Base-by-base conservation (phyloP, 30 jellyfish, hydroid and myxozoan species). In the Aurelia sp. region DNA sequence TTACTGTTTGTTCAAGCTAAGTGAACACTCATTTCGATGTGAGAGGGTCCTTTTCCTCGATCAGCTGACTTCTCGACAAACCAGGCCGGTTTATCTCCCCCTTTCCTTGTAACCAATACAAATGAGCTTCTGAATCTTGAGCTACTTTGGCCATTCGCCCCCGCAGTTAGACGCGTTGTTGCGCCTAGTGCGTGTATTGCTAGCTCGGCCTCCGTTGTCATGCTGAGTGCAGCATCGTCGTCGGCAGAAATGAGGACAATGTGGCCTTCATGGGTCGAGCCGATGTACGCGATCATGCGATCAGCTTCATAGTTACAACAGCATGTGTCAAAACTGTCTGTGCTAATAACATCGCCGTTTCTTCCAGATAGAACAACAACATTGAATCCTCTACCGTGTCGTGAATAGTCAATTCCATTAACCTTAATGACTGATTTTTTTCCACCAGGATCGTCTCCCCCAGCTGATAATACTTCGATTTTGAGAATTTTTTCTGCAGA, bases 21-120 rank as follows among this genome's bases (percentile, higher is more conserved):
- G 0, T 0, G 9, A 38, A 44, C 9, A 16, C 55, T 44, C 16
- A 44, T 9, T 5, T 44, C 55, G 15, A 44, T 44, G 13, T 44
- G 55, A 44, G 55, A 44, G 1, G 85, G 85, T 2, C 85, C 85
- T n/a, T 7, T 53, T 50, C 62, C 18, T 18, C 31, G 24, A 9
- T 7, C 38, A 3, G 85, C 85, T 21, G 22, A 22, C 57, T 48
- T 53, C 41, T 74, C 85, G 4, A 33, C 27, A 59, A 47, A 59
- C 85, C 85, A 74, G 16, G 12, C 22, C 6, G 85, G 85, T 55
- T 74, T 74, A 21, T 70, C 52, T 31, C 4, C 17, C 24, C 85
- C 73, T 53, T 74, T 74, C 50, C 19, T 63, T 0, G 85, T 74
- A 8, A 55, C 73, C 74, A 74, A 15, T 7, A 70, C 85, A 35